phyloP scores from a whole-genome alignment of 2,797 vertebrate genomes.

The Discoglossus pictus region DNA sequence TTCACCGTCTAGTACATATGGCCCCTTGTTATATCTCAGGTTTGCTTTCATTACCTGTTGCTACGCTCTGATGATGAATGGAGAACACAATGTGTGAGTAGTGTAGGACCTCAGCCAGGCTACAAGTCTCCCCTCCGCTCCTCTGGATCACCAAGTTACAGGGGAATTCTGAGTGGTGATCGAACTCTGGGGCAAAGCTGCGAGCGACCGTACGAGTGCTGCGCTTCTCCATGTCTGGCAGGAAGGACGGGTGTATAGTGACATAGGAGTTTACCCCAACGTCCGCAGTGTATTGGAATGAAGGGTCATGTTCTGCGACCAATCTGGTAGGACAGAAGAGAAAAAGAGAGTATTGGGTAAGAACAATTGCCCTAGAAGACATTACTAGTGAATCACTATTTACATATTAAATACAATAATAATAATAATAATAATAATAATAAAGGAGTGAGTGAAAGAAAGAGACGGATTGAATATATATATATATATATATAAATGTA shows the following conservation, averaged over 20 bases:
- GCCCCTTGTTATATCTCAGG: too few species aligned
- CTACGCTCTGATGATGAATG: constrained; percentile 79
- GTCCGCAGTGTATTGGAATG: constrained; percentile 70
- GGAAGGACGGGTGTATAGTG: constrained; percentile 79
- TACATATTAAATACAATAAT: too few species aligned
- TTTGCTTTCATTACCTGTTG: constrained; percentile 57
- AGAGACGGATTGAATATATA: too few species aligned
- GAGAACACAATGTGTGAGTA: constrained; percentile 78
- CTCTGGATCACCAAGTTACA: constrained; percentile 78
- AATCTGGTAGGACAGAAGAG: constrained; percentile 63
- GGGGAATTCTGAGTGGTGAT: constrained; percentile 77
- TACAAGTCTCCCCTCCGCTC: constrained; percentile 78
- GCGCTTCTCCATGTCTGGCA: constrained; percentile 72
- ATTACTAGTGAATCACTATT: too few species aligned
- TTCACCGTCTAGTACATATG: too few species aligned
- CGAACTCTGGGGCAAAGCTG: constrained; percentile 88
- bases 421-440: too few species aligned
- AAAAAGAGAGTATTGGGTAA: too few species aligned
- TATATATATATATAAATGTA: too few species aligned
- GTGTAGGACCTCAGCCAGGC: constrained; percentile 85
- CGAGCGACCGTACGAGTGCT: constrained; percentile 72
- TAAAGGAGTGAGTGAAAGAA: too few species aligned
- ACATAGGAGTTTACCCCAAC: constrained; percentile 84
- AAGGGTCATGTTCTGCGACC: constrained; percentile 72
- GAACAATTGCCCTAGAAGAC: too few species aligned